Evolutionary conservation across 2,113 vertebrate species (phyloP), one percentile per base, ranked within the genome.

Genomic region (Hippocampus guttulatus): DNA sequence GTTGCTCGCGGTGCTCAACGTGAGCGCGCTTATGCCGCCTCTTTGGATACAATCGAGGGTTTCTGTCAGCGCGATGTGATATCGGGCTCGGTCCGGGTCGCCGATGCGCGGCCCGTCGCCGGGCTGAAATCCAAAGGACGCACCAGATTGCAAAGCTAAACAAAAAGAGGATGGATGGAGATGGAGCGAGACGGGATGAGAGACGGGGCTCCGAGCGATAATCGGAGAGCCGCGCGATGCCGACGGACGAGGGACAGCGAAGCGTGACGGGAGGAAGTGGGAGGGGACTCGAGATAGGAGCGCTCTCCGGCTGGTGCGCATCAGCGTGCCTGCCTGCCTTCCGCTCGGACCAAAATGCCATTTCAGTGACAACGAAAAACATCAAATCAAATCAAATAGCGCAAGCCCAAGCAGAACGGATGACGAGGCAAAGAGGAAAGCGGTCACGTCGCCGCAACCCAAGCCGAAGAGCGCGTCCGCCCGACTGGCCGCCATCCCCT

Each of bases 171-270:
- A 80, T 68, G 81, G 83, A 82, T 77, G 76, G 82, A 87, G 86
- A 87, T 83, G 75, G 83, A 88, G 83, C 84, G 84, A 79, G 68
- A 77, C 55, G 62, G 66, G 67, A 75, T 67, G 69, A 54, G 69
- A 68, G 68, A 41, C 51, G 70, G 78, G 77, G 54, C 80, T 83
- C 84, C 76, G 82, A 81, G 68, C 69, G 47, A 79, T 69, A 87
- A 86, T 86, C 75, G 78, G 62, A 61, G 67, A 81, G 61, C 76
- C 77, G 68, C 87, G 75, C 64, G 79, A 86, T 18, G 80, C 68
- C 82, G 89, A 91, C 76, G 61, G 88, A 88, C 75, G 81, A 71
- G 64, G 73, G 84, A 85, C 79, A 82, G 70, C 84, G 91, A 91
- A 73, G 81, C 85, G 91, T 87, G 86, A 80, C 64, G 70, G 63